Conservation (phyloP, 2,113 vertebrate genomes). For the Lycocorax pyrrhopterus region DNA sequence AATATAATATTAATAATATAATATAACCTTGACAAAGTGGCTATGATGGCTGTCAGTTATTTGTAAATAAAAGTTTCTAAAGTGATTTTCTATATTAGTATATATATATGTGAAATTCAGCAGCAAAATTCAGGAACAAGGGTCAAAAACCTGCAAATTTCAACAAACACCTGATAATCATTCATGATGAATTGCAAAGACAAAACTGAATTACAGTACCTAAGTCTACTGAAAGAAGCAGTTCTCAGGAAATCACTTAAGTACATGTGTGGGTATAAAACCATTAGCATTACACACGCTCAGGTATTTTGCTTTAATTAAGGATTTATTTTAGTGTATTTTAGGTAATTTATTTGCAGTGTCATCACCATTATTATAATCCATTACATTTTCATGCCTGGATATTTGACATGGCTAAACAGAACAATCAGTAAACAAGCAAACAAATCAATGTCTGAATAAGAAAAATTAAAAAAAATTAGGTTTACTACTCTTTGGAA, state of each 20-base stretch:
- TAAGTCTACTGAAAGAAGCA: not conserved
- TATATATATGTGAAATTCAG: not conserved
- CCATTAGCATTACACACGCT: not conserved
- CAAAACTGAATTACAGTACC: not conserved
- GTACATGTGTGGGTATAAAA: not conserved
- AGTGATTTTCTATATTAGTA: not conserved
- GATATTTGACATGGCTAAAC: not conserved
- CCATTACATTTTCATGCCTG: not conserved
- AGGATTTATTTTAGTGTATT: not conserved
- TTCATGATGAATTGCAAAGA: not conserved
- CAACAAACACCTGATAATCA: not conserved
- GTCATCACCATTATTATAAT: not conserved
- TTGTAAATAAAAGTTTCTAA: not conserved
- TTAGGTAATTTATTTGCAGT: not conserved
- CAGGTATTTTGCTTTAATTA: not conserved
- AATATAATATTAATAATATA: not conserved
- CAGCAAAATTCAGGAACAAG: not conserved
- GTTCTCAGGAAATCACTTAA: not conserved
- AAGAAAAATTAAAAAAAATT: not conserved
- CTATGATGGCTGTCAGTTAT: not conserved
- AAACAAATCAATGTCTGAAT: not conserved
- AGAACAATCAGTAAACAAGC: not conserved
- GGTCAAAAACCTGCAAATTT: not conserved
- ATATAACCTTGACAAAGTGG: not conserved
- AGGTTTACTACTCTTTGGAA: not conserved